These are phyloP conservation scores for Agriopis marginaria DNA, from an alignment of 2,888 invertebrate species.

Conservation along the genomic window DNA sequence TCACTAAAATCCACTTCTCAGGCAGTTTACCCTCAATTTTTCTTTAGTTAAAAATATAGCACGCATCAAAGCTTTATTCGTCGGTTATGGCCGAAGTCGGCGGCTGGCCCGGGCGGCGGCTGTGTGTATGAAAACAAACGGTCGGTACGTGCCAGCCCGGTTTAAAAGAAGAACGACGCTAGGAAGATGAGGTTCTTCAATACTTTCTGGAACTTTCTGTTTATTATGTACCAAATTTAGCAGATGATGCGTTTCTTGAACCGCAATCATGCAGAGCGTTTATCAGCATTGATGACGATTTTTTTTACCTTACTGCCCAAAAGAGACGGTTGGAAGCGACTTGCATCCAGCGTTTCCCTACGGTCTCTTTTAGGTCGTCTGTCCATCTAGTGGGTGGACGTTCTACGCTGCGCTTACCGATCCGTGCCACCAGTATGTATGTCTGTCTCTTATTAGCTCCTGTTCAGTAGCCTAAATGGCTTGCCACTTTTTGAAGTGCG, in stretches of 20 bases:
- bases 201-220: neutral
- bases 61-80: constrained; percentile 36
- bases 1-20: neutral
- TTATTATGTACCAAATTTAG: neutral
- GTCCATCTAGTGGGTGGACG: too few species aligned
- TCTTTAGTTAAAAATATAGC: constrained; percentile 39
- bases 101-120: constrained; percentile 43
- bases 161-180: neutral
- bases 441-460: too few species aligned
- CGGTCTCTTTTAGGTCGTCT: too few species aligned
- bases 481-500: too few species aligned
- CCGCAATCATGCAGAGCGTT: too few species aligned
- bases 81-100: constrained; percentile 48
- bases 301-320: too few species aligned
- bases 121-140: constrained; percentile 64
- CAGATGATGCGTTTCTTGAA: neutral
- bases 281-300: too few species aligned
- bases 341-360: too few species aligned
- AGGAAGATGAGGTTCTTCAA: constrained; percentile 5
- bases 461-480: too few species aligned
- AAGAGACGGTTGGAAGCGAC: too few species aligned
- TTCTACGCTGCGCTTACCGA: too few species aligned
- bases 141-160: constrained; percentile 53
- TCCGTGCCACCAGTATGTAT: too few species aligned
- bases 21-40: constrained; percentile 39